Evolutionary conservation across 2,113 vertebrate genomes (phyloP).

Genomic region (Colius striatus): DNA sequence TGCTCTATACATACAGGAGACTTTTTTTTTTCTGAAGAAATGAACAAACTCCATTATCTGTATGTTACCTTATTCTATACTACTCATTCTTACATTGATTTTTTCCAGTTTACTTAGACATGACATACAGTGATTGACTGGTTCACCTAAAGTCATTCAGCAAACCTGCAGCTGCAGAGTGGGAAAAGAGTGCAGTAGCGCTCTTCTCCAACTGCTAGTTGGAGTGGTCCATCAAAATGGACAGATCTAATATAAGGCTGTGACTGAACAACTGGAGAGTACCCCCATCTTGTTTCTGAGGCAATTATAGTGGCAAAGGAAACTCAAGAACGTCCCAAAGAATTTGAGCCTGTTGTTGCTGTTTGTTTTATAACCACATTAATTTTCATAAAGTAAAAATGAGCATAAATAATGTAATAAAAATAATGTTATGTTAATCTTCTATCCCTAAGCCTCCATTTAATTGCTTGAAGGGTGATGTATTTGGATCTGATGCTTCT

Average conservation of each 20-base stretch:
- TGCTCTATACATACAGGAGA: not conserved
- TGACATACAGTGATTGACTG: not conserved
- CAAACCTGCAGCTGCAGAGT: not conserved
- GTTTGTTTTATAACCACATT: not conserved
- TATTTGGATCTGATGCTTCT: conserved; percentile 55
- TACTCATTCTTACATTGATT: not conserved
- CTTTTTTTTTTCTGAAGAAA: not conserved
- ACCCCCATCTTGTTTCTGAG: not conserved
- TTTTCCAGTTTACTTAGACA: not conserved
- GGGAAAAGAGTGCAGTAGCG: not conserved
- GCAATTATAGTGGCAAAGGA: not conserved
- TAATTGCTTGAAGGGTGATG: conserved; percentile 44
- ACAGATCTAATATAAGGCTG: not conserved
- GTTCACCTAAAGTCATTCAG: not conserved
- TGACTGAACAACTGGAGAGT: not conserved
- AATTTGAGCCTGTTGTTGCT: not conserved
- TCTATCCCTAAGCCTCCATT: not conserved
- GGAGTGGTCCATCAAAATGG: not conserved
- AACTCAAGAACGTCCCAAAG: not conserved
- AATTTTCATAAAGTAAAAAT: conserved; percentile 53
- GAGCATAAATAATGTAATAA: conserved; percentile 37
- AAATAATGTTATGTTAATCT: conserved; percentile 60
- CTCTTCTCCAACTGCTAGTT: not conserved
- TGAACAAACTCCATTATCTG: not conserved
- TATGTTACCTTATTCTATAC: not conserved